phyloP scores from a whole-genome alignment of 2,888 invertebrate species.

The Brachycybe producta region DNA sequence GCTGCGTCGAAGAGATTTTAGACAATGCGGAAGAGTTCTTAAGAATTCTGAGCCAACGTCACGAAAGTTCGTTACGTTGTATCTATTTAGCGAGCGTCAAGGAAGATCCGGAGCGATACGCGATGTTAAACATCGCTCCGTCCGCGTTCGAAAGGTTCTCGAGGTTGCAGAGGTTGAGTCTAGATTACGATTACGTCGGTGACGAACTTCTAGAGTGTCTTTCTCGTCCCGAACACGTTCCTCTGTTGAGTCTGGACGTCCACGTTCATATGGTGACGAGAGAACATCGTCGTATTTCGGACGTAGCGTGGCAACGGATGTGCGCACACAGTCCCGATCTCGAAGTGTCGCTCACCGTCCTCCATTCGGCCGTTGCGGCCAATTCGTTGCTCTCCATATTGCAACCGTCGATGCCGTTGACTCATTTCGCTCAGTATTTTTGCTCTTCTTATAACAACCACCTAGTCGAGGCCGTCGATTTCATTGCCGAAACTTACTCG shows the following conservation, averaged over 20 bases:
- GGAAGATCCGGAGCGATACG: conserved; percentile 55
- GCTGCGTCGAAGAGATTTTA: conserved; percentile 43
- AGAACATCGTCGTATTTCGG: conserved; percentile 48
- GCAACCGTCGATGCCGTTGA: conserved; percentile 54
- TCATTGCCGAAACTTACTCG: conserved; percentile 41
- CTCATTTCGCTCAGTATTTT: conserved; percentile 58
- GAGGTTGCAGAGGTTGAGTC: conserved; percentile 45
- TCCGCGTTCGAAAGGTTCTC: conserved; percentile 46
- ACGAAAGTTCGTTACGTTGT: conserved; percentile 44
- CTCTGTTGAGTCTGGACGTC: conserved; percentile 43
- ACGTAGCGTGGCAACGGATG: conserved; percentile 50
- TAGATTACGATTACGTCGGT: conserved; percentile 34
- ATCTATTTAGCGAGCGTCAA: conserved; percentile 58
- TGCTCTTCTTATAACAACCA: conserved; percentile 51
- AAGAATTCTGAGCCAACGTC: conserved; percentile 35
- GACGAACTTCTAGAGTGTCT: conserved; percentile 26
- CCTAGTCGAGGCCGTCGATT: conserved; percentile 42
- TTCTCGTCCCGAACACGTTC: conserved; percentile 23
- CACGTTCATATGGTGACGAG: conserved; percentile 48
- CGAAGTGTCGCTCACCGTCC: conserved; percentile 46
- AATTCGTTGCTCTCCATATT: conserved; percentile 49
- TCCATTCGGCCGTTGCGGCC: conserved; percentile 56
- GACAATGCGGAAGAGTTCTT: conserved; percentile 37
- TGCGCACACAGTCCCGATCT: conserved; percentile 42
- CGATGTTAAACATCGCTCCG: conserved; percentile 43